Evolutionary conservation across 1,140 invertebrate species (phyloP).

Genomic region (Melipona quadrifasciata): DNA sequence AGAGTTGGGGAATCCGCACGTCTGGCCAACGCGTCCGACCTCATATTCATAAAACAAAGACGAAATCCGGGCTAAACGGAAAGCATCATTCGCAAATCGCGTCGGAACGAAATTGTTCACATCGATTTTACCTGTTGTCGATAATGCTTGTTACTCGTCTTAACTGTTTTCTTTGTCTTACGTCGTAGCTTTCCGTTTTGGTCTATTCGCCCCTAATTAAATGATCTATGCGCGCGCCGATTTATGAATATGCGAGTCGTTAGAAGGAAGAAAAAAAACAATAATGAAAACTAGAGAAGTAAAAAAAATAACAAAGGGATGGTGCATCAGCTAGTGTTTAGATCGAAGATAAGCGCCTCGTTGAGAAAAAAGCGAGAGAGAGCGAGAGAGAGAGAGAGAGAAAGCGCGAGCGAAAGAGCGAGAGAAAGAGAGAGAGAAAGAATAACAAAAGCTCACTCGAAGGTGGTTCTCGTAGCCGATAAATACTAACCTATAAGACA

Average conservation of each 20-base stretch:
- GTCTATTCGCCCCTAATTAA: conserved; percentile 36
- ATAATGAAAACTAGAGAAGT: not conserved
- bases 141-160: conserved; percentile 5
- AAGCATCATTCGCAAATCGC: conserved; percentile 47
- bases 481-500: conserved; percentile 65
- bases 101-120: conserved; percentile 1
- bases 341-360: conserved; percentile 67
- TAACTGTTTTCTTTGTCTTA: not conserved
- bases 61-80: conserved; percentile 48
- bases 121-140: conserved; percentile 10
- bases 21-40: conserved; percentile 35
- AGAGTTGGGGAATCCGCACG: conserved; percentile 58
- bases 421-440: not conserved
- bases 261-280: not conserved
- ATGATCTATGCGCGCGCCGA: conserved; percentile 27
- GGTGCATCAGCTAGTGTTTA: conserved; percentile 73
- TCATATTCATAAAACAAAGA: conserved; percentile 63
- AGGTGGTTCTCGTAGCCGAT: conserved; percentile 64
- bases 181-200: conserved; percentile 54
- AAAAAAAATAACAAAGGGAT: conserved; percentile 54
- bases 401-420: not conserved
- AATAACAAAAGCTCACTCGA: conserved; percentile 69
- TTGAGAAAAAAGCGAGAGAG: not conserved
- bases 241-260: conserved; percentile 65
- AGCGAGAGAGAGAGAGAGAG: not conserved